phyloP scores from a whole-genome alignment of 2,888 invertebrate species.

The Lithophane socia region DNA sequence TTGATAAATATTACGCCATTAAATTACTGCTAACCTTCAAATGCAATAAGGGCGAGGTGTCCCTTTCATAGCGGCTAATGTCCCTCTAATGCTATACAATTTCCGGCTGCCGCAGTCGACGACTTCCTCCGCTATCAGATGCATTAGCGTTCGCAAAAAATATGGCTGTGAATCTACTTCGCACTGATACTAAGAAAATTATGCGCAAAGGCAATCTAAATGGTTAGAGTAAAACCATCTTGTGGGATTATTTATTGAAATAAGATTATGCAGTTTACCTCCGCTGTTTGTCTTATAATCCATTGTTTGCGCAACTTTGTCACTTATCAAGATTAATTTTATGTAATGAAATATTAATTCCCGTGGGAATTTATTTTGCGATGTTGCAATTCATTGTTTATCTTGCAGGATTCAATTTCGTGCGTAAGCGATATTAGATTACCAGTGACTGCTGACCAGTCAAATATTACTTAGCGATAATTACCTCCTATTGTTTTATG shows the following conservation, averaged over 20 bases:
- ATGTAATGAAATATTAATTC: constrained; percentile 60
- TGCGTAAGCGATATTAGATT: constrained; percentile 52
- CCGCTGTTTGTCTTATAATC: constrained; percentile 47
- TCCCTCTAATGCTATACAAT: constrained; percentile 84
- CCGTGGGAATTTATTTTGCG: constrained; percentile 57
- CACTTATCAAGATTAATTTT: constrained; percentile 60
- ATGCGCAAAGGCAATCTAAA: constrained; percentile 62
- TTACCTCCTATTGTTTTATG: constrained; percentile 29
- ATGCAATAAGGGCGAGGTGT: constrained; percentile 71
- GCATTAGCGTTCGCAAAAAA: constrained; percentile 79
- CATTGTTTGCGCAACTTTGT: constrained; percentile 57
- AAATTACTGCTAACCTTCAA: constrained; percentile 60
- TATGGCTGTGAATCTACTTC: constrained; percentile 66
- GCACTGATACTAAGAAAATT: constrained; percentile 66
- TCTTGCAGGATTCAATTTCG: constrained; percentile 49
- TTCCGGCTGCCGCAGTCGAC: constrained; percentile 78
- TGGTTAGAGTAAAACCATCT: constrained; percentile 42
- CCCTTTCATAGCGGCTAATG: constrained; percentile 83
- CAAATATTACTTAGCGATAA: constrained; percentile 28
- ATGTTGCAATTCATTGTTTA: constrained; percentile 41
- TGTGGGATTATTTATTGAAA: constrained; percentile 59
- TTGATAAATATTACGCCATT: constrained; percentile 61
- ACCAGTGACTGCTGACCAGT: constrained; percentile 8
- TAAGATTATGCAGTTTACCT: constrained; percentile 48
- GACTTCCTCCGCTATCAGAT: constrained; percentile 79